phyloP scores from a whole-genome alignment of 2,797 vertebrate genomes.

The Crenuchus spilurus region DNA sequence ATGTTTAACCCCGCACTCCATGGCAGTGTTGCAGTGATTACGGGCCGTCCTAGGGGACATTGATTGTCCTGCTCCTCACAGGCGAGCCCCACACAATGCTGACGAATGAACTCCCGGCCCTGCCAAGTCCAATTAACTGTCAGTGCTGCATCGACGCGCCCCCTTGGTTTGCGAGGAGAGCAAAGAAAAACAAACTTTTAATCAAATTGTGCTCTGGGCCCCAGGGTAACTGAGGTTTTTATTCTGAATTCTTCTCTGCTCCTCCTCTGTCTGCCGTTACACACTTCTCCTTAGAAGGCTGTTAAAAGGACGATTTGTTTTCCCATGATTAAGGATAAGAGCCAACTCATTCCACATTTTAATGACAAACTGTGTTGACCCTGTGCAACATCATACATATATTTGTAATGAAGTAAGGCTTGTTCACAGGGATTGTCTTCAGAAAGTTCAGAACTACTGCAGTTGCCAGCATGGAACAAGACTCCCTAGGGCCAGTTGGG shows the following conservation, averaged over 20 bases:
- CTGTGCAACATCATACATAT: neutral
- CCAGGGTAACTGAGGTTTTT: conserved; percentile 78
- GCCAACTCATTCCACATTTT: conserved; percentile 38
- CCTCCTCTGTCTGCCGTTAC: conserved; percentile 36
- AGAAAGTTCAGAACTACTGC: neutral
- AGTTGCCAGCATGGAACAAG: neutral
- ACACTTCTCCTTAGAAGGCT: conserved; percentile 39
- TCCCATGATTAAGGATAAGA: conserved; percentile 45
- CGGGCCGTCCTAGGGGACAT: conserved; percentile 87
- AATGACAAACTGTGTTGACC: conserved; percentile 18
- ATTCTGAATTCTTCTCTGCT: conserved; percentile 76
- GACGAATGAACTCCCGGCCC: conserved; percentile 93
- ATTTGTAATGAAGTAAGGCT: neutral
- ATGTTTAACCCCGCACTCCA: conserved; percentile 93
- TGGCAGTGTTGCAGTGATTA: conserved; percentile 94
- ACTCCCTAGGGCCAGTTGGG: neutral
- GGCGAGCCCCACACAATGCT: conserved; percentile 91
- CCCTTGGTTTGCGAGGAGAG: conserved; percentile 78
- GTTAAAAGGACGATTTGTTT: conserved; percentile 44
- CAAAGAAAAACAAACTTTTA: conserved; percentile 88
- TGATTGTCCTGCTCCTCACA: conserved; percentile 87
- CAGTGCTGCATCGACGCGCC: conserved; percentile 85
- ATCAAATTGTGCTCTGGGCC: conserved; percentile 83
- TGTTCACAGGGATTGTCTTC: neutral
- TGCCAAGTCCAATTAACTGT: conserved; percentile 96